Evolutionary conservation across 2,113 vertebrate genomes (phyloP), one percentile per base, ranked within the genome.

Genomic region (Ctenodactylus gundi): DNA sequence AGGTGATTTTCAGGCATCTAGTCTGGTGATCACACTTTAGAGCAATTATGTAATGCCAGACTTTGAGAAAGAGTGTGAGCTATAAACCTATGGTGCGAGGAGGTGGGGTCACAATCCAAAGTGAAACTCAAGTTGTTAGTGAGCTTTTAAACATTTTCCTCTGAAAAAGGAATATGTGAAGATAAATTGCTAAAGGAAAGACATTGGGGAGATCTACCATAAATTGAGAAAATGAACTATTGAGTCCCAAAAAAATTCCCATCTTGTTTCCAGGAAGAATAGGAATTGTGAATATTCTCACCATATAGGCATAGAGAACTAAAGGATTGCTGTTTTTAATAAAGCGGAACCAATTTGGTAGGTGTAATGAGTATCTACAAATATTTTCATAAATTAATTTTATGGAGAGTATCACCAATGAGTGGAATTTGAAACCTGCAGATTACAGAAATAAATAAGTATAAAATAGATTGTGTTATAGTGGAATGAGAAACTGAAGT

Each of bases 1-100:
- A 97, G 68, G 91, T 96, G 96, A 96, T 97, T 94, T 93, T 91
- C 93, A 94, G 85, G 57, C 87, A 91, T 92, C 73, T 96, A 85
- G 85, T 96, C 90, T 97, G 90, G 82, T 96, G 96, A 96, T 84
- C 85, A 70, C 13, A 92, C 65, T 88, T 95, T 88, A 94, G 96
- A 93, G 64, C 62, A 91, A 94, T 95, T 95, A 76, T 78, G 62
- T 64, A 90, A 95, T 94, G 90, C 83, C 39, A 83, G 62, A 65
- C 82, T 90, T 76, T 80, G 55, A 85, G 46, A 87, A 6, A 85
- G 10, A 73, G 34, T 14, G 34, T 14, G 53, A 7, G 3, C n/a
- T 81, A 67, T 64, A 75, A 93, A 41, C 81, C 57, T 51, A 21
- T 31, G n/a, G 51, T 88, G 93, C 81, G 27, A 8, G 58, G 23